These are phyloP conservation scores for Pristionchus exspectatus DNA, from an alignment of 2,888 invertebrate genomes.

Conservation along the genomic window DNA sequence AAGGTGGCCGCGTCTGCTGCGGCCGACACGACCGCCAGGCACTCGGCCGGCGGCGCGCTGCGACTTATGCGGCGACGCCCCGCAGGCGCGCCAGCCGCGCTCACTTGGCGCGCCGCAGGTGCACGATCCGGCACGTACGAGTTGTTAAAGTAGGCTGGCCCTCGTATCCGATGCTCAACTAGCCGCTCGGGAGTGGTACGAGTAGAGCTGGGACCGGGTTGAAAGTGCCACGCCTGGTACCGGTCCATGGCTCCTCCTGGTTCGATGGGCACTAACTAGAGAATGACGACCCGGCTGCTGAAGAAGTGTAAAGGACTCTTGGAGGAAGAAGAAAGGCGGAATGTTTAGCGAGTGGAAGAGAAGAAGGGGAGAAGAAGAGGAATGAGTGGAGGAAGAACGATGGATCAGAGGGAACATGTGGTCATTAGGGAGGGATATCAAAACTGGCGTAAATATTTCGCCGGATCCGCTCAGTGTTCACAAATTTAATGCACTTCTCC, in stretches of 20 bases:
- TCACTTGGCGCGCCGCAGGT: background rate
- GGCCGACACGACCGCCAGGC: background rate
- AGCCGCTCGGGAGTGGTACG: background rate
- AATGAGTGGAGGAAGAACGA: background rate
- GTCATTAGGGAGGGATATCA: background rate
- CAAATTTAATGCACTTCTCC: background rate
- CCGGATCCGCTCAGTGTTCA: background rate
- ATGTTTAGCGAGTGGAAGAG: background rate
- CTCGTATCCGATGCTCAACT: background rate
- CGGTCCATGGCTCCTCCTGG: background rate
- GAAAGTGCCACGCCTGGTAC: conserved; percentile 7
- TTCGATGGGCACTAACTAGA: background rate
- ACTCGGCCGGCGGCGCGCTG: conserved; percentile 29
- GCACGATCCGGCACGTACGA: background rate
- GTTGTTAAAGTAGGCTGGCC: conserved; percentile 10
- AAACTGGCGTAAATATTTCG: no score
- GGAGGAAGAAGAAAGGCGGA: background rate
- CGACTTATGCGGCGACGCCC: background rate
- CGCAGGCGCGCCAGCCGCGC: background rate
- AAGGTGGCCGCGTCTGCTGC: conserved; percentile 25
- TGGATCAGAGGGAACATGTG: background rate
- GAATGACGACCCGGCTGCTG: background rate
- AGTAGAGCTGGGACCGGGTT: background rate
- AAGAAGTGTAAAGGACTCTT: conserved; percentile 27
- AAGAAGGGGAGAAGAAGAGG: background rate